phyloP scores from a whole-genome alignment of 2,888 invertebrate species.

The Rhingia rostrata region DNA sequence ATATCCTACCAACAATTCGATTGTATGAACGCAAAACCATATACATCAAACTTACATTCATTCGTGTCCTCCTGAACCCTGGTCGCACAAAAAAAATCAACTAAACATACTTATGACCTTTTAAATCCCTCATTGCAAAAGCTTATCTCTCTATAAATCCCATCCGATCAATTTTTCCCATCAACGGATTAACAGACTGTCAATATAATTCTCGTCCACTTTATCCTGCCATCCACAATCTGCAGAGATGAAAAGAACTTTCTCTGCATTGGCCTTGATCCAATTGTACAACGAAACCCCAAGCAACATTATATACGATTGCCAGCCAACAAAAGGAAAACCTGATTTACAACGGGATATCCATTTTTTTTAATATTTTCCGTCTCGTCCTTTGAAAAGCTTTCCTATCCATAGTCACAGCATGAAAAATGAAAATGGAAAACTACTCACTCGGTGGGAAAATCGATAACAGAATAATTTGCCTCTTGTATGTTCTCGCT shows the following conservation, averaged over 20 bases:
- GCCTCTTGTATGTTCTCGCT: constrained; percentile 5
- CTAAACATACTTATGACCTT: neutral
- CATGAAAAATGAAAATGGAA: constrained; percentile 19
- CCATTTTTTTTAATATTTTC: neutral
- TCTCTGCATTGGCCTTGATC: constrained; percentile 69
- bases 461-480: constrained; percentile 60
- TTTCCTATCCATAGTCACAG: neutral
- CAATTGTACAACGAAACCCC: constrained; percentile 33
- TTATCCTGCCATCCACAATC: constrained; percentile 27
- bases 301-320: constrained; percentile 9
- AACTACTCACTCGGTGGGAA: constrained; percentile 28
- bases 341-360: neutral
- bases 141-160: constrained; percentile 1
- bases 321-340: constrained; percentile 19
- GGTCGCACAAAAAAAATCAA: no score
- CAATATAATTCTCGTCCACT: neutral
- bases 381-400: constrained; percentile 22
- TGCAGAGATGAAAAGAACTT: constrained; percentile 11
- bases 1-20: no score
- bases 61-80: no score
- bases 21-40: no score
- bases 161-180: neutral
- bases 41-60: no score
- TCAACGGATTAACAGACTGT: neutral
- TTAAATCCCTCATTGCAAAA: neutral